Evolutionary conservation across 1,140 invertebrate species (phyloP).

Genomic region (Heterodera carotae): DNA sequence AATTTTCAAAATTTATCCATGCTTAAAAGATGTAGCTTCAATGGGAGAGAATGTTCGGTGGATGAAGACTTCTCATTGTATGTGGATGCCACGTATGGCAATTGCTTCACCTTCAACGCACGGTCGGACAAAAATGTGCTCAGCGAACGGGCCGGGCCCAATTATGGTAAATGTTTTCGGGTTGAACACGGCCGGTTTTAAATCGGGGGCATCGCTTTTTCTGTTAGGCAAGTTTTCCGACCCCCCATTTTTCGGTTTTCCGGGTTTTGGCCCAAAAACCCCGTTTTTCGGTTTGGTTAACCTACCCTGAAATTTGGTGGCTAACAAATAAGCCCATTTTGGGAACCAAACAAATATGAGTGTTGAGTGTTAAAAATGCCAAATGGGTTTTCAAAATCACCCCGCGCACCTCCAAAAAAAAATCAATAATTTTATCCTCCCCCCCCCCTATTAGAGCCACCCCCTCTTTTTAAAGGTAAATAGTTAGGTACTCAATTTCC

Average conservation of each 20-base stretch:
- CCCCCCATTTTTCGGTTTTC: no score
- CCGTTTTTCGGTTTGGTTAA: no score
- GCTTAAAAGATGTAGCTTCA: slow-evolving; percentile 55
- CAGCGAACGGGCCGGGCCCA: slow-evolving; percentile 58
- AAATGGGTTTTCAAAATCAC: no score
- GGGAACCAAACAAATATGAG: no score
- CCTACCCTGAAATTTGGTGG: no score
- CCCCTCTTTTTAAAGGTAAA: slow-evolving; percentile 5
- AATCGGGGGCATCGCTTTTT: no score
- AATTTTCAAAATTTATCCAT: not conserved
- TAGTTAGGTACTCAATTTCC: not conserved
- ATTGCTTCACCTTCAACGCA: slow-evolving; percentile 64
- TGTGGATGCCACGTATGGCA: slow-evolving; percentile 60
- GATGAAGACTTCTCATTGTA: slow-evolving; percentile 62
- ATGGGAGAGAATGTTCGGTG: slow-evolving; percentile 59
- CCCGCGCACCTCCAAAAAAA: slow-evolving; percentile 27
- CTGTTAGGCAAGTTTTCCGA: no score
- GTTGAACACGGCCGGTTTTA: no score
- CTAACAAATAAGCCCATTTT: no score
- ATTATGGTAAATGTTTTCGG: slow-evolving; percentile 56
- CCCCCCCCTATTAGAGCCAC: no score
- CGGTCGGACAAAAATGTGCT: slow-evolving; percentile 51
- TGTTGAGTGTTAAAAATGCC: no score
- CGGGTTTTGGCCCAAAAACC: no score
- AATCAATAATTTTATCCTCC: slow-evolving; percentile 20